Conservation (phyloP, 2,888 invertebrate genomes). For the Chalcosyrphus nemorum region DNA sequence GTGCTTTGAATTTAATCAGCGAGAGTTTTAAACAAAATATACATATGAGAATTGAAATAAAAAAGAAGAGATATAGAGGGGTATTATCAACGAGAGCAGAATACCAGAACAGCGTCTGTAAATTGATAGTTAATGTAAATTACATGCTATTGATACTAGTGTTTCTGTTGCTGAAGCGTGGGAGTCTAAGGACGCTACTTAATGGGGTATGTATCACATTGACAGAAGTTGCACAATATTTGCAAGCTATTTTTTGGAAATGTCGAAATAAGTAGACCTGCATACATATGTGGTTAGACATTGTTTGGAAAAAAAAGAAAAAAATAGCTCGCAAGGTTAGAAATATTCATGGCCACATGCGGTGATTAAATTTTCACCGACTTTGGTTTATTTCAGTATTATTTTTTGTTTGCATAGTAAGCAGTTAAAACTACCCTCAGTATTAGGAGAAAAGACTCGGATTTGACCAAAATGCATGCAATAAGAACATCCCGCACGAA, state of each 20-base stretch:
- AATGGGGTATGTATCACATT: neutral
- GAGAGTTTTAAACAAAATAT: neutral
- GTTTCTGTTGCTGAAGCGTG: neutral
- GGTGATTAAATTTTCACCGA: no score
- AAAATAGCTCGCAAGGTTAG: constrained; percentile 1
- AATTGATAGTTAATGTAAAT: constrained; percentile 43
- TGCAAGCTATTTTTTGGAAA: neutral
- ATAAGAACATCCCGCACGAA: no score
- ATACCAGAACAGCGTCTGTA: constrained; percentile 43
- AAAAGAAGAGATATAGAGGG: neutral
- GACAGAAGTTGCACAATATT: neutral
- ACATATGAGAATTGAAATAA: constrained; percentile 7
- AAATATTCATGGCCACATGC: neutral
- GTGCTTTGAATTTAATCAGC: constrained; percentile 41
- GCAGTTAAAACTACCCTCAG: no score
- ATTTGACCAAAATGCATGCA: no score
- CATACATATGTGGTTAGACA: neutral
- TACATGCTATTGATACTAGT: neutral
- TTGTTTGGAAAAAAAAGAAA: neutral
- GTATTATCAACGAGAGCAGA: constrained; percentile 44
- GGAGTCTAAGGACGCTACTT: neutral
- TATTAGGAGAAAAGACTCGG: no score
- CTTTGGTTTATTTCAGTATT: no score
- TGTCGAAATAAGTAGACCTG: neutral
- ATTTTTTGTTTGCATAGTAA: no score